These are phyloP conservation scores for Sus scrofa DNA, from an alignment of 2,113 vertebrate genomes.

Conservation along the genomic window T2T-Sscrofa CM000820.6:70625501-70626000, in stretches of 20 bases:
- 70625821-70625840: too few species aligned
- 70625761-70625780: too few species aligned
- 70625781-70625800: too few species aligned
- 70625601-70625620: neutral
- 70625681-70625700: neutral
- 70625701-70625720: neutral
- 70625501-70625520: neutral
- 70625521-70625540: neutral
- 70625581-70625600: slow-evolving; percentile 33
- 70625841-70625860: neutral
- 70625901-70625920: neutral
- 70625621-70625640: slow-evolving; percentile 53
- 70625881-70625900: neutral
- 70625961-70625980: neutral
- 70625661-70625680: neutral
- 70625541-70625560: neutral
- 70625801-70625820: too few species aligned
- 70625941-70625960: neutral
- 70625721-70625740: neutral
- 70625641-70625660: neutral
- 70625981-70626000: slow-evolving; percentile 16
- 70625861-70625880: neutral
- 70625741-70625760: neutral
- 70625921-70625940: neutral
- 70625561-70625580: slow-evolving; percentile 21